These are phyloP conservation scores for Stegodyphus mimosarum DNA, from an alignment of 1,140 invertebrate species.

Conservation along the genomic window DNA sequence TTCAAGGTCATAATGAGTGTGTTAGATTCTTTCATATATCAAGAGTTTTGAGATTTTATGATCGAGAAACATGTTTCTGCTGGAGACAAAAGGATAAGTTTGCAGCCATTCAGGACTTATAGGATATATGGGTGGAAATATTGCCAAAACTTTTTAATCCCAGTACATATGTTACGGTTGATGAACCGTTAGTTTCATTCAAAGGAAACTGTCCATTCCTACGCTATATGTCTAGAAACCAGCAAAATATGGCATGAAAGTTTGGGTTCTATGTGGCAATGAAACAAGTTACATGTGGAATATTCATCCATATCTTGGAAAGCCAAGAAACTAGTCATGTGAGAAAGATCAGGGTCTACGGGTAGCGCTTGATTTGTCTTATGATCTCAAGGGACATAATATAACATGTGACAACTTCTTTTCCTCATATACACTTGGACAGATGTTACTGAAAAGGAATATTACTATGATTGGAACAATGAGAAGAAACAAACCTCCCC, in stretches of 20 bases:
- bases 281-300: constrained; percentile 3
- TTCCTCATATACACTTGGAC: constrained; percentile 16
- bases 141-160: not conserved
- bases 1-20: too few species aligned
- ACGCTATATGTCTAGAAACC: not conserved
- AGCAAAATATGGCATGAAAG: not conserved
- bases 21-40: too few species aligned
- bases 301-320: constrained; percentile 11
- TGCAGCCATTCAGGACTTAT: too few species aligned
- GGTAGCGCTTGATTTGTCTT: constrained; percentile 3
- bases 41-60: too few species aligned
- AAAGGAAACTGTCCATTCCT: not conserved
- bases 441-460: constrained; percentile 4
- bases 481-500: not conserved
- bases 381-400: constrained; percentile 9
- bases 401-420: constrained; percentile 10
- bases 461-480: constrained; percentile 1
- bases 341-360: not conserved
- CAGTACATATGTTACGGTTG: not conserved
- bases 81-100: too few species aligned
- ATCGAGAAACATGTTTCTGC: too few species aligned
- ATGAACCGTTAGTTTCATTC: not conserved
- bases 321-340: not conserved
- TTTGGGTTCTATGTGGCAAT: constrained; percentile 8
- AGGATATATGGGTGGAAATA: too few species aligned